phyloP scores from a whole-genome alignment of 1,140 invertebrate species.

The Formica exsecta region DNA sequence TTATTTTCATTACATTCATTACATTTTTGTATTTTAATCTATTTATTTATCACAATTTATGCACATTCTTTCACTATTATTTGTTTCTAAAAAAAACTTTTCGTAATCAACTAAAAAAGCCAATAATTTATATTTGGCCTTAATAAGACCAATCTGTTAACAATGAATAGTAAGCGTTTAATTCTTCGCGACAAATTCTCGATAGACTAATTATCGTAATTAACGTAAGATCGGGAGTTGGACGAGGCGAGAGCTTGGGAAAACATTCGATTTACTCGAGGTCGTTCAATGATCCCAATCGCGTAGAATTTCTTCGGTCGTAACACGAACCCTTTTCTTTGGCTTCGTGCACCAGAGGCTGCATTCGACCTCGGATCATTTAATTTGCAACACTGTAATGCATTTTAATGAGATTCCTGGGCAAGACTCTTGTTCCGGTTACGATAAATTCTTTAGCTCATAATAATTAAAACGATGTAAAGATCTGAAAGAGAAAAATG shows the following conservation, averaged over 20 bases:
- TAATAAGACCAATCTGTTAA: neutral
- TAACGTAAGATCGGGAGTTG: constrained; percentile 5
- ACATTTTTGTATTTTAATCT: neutral
- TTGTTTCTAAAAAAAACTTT: neutral
- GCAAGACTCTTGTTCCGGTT: constrained; percentile 14
- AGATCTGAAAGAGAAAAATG: neutral
- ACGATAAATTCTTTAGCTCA: neutral
- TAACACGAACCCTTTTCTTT: constrained; percentile 7
- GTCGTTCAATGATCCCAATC: constrained; percentile 69
- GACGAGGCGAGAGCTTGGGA: neutral
- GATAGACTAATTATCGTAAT: constrained; percentile 25
- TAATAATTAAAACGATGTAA: neutral
- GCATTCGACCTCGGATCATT: constrained; percentile 11
- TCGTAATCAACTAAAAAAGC: no score
- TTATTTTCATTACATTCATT: neutral
- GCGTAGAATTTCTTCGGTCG: neutral
- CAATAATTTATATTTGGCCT: neutral
- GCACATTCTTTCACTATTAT: neutral
- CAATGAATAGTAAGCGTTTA: neutral
- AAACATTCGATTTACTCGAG: constrained; percentile 61
- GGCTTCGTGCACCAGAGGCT: constrained; percentile 7
- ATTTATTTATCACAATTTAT: neutral
- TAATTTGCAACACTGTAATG: constrained; percentile 35
- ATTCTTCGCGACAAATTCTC: neutral
- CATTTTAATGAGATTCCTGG: constrained; percentile 34